Evolutionary conservation across 2,113 vertebrate species (phyloP).

Genomic region (Sceloporus tristichus): DNA sequence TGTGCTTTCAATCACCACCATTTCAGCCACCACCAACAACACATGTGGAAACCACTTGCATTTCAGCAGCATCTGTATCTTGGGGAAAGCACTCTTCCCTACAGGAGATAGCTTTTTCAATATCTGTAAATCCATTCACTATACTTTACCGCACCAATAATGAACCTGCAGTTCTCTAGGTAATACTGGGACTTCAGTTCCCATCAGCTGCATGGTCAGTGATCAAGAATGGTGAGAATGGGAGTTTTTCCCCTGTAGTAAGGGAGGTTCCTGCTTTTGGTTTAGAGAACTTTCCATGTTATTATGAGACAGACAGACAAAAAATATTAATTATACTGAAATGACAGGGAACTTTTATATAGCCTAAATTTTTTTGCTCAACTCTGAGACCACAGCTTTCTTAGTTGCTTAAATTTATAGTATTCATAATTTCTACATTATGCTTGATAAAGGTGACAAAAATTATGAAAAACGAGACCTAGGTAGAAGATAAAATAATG

Average conservation of each 20-base stretch:
- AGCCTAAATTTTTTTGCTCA: neutral
- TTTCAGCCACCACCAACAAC: neutral
- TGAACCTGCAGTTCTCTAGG: no score
- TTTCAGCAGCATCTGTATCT: neutral
- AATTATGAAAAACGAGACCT: neutral
- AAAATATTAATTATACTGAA: neutral
- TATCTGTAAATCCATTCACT: no score
- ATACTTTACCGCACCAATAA: no score
- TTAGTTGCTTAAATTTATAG: neutral
- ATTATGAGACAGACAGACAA: neutral
- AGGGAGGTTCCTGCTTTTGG: no score
- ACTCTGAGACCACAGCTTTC: neutral
- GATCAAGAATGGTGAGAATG: no score
- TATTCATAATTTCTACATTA: neutral
- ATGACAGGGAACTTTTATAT: neutral
- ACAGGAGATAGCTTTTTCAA: neutral
- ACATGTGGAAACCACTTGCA: neutral
- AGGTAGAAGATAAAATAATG: neutral
- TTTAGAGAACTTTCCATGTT: no score
- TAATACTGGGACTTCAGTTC: no score
- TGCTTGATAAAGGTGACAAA: neutral
- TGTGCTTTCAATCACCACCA: neutral
- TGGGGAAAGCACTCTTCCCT: neutral
- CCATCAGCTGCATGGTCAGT: no score
- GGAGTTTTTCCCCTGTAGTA: no score